phyloP scores from a whole-genome alignment of 2,888 invertebrate genomes.

The Spodoptera exigua region DNA sequence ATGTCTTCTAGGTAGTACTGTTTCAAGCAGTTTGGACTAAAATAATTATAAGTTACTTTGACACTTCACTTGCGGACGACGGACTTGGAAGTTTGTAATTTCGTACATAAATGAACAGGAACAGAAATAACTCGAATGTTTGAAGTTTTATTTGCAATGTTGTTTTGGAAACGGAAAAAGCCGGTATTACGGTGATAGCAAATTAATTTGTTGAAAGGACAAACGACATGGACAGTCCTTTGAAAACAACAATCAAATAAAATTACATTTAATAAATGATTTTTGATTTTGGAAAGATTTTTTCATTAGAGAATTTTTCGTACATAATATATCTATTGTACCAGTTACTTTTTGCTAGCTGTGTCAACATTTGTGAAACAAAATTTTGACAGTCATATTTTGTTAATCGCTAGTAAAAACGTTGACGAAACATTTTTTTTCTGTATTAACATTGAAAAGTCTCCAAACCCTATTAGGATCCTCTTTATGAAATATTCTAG shows the following conservation, averaged over 20 bases:
- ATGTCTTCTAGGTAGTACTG: conserved; percentile 2
- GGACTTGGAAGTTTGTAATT: conserved; percentile 7
- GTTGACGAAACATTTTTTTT: conserved; percentile 19
- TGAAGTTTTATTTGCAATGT: background rate
- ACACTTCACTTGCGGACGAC: conserved; percentile 10
- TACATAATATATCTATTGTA: no score
- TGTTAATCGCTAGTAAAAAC: background rate
- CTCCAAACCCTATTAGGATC: conserved; percentile 29
- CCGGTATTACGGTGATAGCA: no score
- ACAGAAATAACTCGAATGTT: background rate
- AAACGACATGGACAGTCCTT: no score
- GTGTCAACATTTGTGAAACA: no score
- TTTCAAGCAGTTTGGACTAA: conserved; percentile 5
- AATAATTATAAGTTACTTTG: conserved; percentile 36
- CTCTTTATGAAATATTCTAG: conserved; percentile 38
- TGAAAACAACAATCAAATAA: no score
- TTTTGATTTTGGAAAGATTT: no score
- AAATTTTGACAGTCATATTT: no score
- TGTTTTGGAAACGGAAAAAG: background rate
- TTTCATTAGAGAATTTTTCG: no score
- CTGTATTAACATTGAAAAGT: conserved; percentile 19
- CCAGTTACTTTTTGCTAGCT: no score
- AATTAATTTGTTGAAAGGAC: no score
- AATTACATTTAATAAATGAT: no score
- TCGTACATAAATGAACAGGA: conserved; percentile 12